These are phyloP conservation scores for Leptodactylus fallax DNA, from an alignment of 2,797 vertebrate genomes.

Conservation along the genomic window DNA sequence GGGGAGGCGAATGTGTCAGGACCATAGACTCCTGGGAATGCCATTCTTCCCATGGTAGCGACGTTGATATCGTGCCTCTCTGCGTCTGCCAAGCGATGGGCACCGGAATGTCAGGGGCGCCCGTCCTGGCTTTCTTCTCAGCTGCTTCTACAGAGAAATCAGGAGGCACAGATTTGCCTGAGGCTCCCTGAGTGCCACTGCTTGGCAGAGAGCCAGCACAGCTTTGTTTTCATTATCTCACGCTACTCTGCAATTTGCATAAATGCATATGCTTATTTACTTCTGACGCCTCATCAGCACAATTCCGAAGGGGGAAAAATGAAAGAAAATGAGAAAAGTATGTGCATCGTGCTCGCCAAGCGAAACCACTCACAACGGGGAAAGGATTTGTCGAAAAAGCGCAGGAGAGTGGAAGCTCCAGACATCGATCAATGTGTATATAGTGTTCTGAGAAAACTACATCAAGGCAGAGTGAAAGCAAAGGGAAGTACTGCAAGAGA, in stretches of 20 bases:
- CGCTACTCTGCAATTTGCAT: constrained; percentile 81
- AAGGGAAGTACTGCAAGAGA: constrained; percentile 46
- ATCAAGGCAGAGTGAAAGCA: constrained; percentile 54
- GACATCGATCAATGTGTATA: constrained; percentile 65
- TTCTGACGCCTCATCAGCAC: constrained; percentile 70
- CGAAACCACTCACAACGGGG: constrained; percentile 48
- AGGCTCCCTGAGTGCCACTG: constrained; percentile 76
- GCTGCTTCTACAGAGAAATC: constrained; percentile 78
- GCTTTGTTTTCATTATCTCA: constrained; percentile 84
- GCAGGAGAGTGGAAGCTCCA: constrained; percentile 57
- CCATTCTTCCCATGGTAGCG: constrained; percentile 77
- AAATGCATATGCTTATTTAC: constrained; percentile 80
- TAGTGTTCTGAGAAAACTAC: constrained; percentile 56
- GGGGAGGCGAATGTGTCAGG: constrained; percentile 55
- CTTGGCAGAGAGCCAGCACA: constrained; percentile 82
- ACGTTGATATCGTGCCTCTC: constrained; percentile 76
- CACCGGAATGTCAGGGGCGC: constrained; percentile 74
- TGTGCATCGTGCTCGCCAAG: constrained; percentile 44
- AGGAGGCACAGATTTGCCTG: constrained; percentile 74
- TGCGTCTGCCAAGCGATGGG: constrained; percentile 75
- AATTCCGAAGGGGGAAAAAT: constrained; percentile 55
- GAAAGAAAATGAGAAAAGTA: constrained; percentile 55
- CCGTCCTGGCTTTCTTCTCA: constrained; percentile 74
- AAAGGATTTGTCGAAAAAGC: constrained; percentile 47
- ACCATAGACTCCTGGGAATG: constrained; percentile 77